Conservation (phyloP, 2,888 invertebrate genomes). For the Raillietiella orientalis region DNA sequence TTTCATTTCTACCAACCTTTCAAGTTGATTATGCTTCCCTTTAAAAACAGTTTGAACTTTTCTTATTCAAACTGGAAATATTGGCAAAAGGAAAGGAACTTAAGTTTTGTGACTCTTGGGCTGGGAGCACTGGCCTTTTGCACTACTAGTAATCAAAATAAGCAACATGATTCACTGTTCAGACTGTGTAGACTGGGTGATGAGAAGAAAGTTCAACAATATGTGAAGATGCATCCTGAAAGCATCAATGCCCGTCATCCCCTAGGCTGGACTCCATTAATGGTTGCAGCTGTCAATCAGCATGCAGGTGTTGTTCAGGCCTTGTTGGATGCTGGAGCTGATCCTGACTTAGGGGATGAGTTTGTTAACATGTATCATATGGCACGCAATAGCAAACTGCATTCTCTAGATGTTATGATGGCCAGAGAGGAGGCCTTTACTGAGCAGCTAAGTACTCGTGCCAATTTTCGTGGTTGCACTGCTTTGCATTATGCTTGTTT, state of each 20-base stretch:
- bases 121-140: too few species aligned
- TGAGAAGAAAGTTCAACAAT: too few species aligned
- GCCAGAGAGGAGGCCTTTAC: constrained; percentile 52
- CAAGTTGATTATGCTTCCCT: too few species aligned
- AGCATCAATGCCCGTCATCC: constrained; percentile 34
- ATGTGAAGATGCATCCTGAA: too few species aligned
- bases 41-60: too few species aligned
- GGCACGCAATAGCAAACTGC: constrained; percentile 27
- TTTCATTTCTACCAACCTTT: too few species aligned
- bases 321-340: constrained; percentile 37
- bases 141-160: too few species aligned
- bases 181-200: too few species aligned
- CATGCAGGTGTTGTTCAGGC: constrained; percentile 23
- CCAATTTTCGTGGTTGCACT: constrained; percentile 51
- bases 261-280: constrained; percentile 59
- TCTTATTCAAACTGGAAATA: too few species aligned
- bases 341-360: constrained; percentile 36
- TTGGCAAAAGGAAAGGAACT: too few species aligned
- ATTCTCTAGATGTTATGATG: constrained; percentile 27
- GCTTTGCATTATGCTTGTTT: constrained; percentile 63
- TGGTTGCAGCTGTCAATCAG: constrained; percentile 48
- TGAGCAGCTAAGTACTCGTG: constrained; percentile 22
- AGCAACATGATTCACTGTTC: too few species aligned
- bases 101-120: too few species aligned
- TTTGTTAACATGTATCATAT: constrained; percentile 32